A percentile compares a stretch with the other conserved stretches of the same genome.
phyloP scores from a whole-genome alignment of 2,888 invertebrate genomes.

The Hypsopygia costalis region DNA sequence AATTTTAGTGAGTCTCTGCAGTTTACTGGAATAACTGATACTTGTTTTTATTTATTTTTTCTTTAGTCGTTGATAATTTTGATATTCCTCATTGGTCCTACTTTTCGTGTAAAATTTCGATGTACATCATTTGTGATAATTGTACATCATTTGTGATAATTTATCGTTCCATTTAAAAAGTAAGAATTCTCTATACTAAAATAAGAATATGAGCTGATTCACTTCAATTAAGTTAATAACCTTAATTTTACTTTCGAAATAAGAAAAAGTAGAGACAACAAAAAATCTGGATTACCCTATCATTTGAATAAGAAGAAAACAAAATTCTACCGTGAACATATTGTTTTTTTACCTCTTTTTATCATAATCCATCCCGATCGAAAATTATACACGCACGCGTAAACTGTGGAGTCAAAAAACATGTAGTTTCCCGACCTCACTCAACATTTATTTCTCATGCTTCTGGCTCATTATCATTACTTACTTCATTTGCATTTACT shows the following conservation, averaged over 20 bases:
- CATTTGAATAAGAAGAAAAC: conserved; percentile 18
- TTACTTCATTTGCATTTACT: background rate
- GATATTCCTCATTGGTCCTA: no score
- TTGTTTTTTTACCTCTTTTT: conserved; percentile 15
- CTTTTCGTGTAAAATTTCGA: no score
- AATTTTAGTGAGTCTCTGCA: no score
- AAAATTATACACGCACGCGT: conserved; percentile 23
- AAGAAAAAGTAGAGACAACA: background rate
- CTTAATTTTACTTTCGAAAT: background rate
- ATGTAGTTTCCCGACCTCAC: conserved; percentile 18
- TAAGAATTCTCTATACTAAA: no score
- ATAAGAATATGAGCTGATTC: no score
- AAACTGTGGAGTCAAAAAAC: conserved; percentile 11
- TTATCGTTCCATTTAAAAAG: no score
- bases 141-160: no score
- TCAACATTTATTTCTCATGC: conserved; percentile 9
- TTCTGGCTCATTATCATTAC: conserved; percentile 1
- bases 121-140: no score
- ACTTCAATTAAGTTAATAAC: no score
- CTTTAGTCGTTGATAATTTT: no score
- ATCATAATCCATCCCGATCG: conserved; percentile 19
- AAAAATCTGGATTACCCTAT: conserved; percentile 14
- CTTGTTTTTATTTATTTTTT: no score
- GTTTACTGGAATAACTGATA: no score
- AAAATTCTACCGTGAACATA: conserved; percentile 15